Conservation (phyloP, 92 coral and sea anemone genomes). For the Bergia puertoricense region DNA sequence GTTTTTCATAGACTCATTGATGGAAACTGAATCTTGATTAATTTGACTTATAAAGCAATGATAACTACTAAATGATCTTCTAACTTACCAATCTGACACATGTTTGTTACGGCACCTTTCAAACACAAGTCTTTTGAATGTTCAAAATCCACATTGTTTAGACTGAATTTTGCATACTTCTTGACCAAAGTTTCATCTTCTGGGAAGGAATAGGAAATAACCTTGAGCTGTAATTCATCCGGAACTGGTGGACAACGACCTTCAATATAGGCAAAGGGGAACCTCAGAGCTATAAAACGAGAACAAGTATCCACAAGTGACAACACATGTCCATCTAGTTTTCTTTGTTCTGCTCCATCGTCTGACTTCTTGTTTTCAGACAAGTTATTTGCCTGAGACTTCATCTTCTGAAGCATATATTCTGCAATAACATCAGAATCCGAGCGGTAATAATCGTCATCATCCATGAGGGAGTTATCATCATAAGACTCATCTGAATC, state of each 20-base stretch:
- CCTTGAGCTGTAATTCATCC: constrained; percentile 84
- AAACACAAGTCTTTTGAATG: constrained; percentile 52
- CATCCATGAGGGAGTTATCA: constrained; percentile 28
- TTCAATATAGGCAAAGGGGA: constrained; percentile 92
- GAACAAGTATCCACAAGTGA: constrained; percentile 79
- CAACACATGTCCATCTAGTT: constrained; percentile 24
- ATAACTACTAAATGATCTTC: no score
- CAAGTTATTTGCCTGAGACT: background rate
- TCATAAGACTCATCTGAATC: background rate
- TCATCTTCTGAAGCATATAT: background rate
- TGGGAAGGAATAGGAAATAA: constrained; percentile 85
- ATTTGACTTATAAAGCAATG: no score
- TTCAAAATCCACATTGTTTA: constrained; percentile 54
- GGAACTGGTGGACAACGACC: constrained; percentile 90
- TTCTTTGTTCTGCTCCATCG: background rate
- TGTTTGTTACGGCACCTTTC: constrained; percentile 67
- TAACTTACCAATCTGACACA: constrained; percentile 90
- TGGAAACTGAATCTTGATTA: no score
- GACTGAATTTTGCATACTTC: constrained; percentile 80
- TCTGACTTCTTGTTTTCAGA: background rate
- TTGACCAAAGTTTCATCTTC: constrained; percentile 73
- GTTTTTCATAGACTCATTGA: no score
- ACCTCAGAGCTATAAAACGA: constrained; percentile 71
- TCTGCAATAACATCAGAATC: constrained; percentile 18
- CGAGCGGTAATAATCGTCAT: constrained; percentile 29